Evolutionary conservation across 2,888 invertebrate genomes (phyloP).

Genomic region (Carabus problematicus): DNA sequence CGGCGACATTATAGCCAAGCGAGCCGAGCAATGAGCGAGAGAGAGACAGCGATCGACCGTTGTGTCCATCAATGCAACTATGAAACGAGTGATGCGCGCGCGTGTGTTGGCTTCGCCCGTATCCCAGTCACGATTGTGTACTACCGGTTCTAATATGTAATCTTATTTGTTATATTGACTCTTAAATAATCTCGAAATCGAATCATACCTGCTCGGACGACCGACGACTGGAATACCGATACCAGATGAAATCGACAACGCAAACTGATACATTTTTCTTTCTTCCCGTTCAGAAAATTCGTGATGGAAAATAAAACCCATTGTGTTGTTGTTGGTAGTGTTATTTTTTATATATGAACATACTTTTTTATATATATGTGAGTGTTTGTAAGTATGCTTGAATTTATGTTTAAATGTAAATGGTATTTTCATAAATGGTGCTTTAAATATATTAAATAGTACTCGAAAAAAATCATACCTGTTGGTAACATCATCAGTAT

Average conservation of each 20-base stretch:
- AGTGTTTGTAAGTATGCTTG: too few species aligned
- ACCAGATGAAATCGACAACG: background rate
- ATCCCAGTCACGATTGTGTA: constrained; percentile 44
- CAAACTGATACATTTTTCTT: background rate
- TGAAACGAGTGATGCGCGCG: background rate
- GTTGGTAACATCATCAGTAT: too few species aligned
- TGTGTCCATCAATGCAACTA: background rate
- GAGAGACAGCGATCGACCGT: background rate
- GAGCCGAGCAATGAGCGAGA: background rate
- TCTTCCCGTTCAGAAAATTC: too few species aligned
- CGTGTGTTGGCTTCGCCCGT: constrained; percentile 2
- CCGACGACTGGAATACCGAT: constrained; percentile 28
- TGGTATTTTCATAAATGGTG: too few species aligned
- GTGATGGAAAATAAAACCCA: too few species aligned
- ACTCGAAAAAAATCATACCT: too few species aligned
- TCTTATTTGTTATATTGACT: constrained; percentile 45
- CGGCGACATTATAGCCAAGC: background rate
- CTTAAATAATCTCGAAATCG: constrained; percentile 44
- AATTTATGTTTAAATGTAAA: too few species aligned
- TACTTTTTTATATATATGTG: too few species aligned
- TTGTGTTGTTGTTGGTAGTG: too few species aligned
- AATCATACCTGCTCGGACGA: constrained; percentile 37
- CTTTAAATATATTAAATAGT: too few species aligned
- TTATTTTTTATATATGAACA: too few species aligned
- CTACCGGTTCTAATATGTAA: constrained; percentile 44